Evolutionary conservation across 2,113 vertebrate species (phyloP).

Genomic region (Marcusenius ussheri): DNA sequence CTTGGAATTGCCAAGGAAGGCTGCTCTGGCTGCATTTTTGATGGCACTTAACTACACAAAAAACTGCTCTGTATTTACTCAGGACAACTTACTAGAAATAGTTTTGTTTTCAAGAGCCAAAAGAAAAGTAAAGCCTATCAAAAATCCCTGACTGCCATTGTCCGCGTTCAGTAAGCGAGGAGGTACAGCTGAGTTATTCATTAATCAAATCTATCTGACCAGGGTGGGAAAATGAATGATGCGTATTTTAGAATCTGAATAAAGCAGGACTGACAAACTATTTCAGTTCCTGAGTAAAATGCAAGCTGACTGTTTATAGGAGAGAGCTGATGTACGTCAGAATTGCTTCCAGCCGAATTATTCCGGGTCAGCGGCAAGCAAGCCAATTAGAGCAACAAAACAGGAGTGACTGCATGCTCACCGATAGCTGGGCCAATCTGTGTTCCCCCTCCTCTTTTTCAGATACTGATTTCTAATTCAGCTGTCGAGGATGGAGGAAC

Average conservation of each 20-base stretch:
- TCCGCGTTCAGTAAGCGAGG: neutral
- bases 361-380: neutral
- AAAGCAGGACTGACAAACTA: neutral
- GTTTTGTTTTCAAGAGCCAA: neutral
- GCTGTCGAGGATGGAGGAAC: neutral
- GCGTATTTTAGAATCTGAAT: neutral
- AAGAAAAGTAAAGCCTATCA: neutral
- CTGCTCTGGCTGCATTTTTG: neutral
- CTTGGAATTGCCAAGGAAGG: neutral
- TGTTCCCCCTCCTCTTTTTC: neutral
- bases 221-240: neutral
- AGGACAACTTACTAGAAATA: neutral
- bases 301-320: neutral
- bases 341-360: neutral
- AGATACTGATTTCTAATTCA: constrained; percentile 6
- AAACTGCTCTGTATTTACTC: neutral
- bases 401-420: neutral
- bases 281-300: neutral
- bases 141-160: neutral
- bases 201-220: neutral
- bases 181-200: neutral
- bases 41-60: neutral
- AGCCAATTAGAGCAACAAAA: neutral
- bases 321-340: neutral
- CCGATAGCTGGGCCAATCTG: neutral